Percentiles rank a stretch among this genome's conserved stretches.
phyloP scores from a whole-genome alignment of 2,888 invertebrate genomes.

The Metallyticus violacea region DNA sequence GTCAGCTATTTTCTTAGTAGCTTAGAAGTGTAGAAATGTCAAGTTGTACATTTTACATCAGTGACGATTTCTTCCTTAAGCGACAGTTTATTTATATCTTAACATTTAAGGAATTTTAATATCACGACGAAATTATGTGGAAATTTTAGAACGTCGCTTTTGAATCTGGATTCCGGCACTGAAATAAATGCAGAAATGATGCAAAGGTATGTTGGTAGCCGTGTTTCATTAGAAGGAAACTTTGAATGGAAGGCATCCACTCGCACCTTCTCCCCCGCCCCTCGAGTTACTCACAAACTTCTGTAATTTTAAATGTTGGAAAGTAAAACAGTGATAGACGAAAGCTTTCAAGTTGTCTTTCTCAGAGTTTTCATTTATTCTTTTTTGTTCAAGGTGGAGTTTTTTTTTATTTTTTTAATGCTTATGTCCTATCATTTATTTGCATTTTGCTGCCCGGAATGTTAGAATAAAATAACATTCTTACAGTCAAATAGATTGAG shows the following conservation, averaged over 20 bases:
- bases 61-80: neutral
- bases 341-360: neutral
- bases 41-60: no score
- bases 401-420: no score
- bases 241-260: neutral
- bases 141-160: neutral
- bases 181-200: neutral
- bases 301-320: neutral
- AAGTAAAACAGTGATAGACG: neutral
- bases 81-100: neutral
- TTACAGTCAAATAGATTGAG: no score
- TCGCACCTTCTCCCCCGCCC: neutral
- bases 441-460: no score
- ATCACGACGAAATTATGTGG: neutral
- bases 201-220: neutral
- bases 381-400: no score
- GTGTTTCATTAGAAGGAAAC: neutral
- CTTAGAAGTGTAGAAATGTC: no score
- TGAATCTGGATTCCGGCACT: neutral
- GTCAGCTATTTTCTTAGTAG: no score
- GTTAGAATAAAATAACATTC: no score
- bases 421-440: no score
- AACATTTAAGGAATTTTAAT: neutral
- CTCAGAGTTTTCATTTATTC: neutral
- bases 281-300: neutral